phyloP scores from a whole-genome alignment of 2,888 invertebrate genomes.

The Caenorhabditis imperialis region DNA sequence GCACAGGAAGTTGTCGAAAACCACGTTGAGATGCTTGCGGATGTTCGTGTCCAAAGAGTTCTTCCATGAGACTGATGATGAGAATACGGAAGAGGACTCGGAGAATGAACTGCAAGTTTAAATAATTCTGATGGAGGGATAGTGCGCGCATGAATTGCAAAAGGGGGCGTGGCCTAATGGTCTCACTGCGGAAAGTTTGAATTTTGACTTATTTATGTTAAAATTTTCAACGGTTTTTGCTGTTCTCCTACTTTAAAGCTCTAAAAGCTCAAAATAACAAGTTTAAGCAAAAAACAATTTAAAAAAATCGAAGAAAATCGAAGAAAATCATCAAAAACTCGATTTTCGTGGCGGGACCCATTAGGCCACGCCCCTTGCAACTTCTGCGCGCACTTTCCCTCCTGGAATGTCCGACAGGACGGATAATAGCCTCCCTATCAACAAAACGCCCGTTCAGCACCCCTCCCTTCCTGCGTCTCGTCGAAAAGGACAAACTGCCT shows the following conservation, averaged over 20 bases:
- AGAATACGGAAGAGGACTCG: not conserved
- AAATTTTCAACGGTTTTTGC: too few species aligned
- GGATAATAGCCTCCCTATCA: too few species aligned
- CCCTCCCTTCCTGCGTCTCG: slow-evolving; percentile 42
- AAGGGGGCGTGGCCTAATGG: too few species aligned
- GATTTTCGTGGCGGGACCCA: slow-evolving; percentile 1
- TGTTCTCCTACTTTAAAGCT: too few species aligned
- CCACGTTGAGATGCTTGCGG: slow-evolving; percentile 28
- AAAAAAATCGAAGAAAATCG: too few species aligned
- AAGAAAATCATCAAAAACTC: not conserved
- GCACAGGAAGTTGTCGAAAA: slow-evolving; percentile 31
- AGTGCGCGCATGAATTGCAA: too few species aligned
- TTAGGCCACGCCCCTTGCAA: too few species aligned
- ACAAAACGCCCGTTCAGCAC: slow-evolving; percentile 6
- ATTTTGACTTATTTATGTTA: too few species aligned
- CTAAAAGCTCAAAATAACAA: not conserved
- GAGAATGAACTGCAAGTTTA: slow-evolving; percentile 1
- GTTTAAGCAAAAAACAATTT: not conserved
- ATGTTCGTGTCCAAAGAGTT: slow-evolving; percentile 40
- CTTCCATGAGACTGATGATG: not conserved
- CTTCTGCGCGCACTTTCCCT: too few species aligned
- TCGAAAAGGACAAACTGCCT: slow-evolving; percentile 40
- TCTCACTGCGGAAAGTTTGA: too few species aligned
- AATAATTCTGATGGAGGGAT: too few species aligned
- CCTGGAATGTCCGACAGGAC: too few species aligned